A percentile compares a stretch with the other conserved stretches of the same genome.
Conservation (phyloP, 2,797 vertebrate genomes). For the Crocidura indochinensis region DNA sequence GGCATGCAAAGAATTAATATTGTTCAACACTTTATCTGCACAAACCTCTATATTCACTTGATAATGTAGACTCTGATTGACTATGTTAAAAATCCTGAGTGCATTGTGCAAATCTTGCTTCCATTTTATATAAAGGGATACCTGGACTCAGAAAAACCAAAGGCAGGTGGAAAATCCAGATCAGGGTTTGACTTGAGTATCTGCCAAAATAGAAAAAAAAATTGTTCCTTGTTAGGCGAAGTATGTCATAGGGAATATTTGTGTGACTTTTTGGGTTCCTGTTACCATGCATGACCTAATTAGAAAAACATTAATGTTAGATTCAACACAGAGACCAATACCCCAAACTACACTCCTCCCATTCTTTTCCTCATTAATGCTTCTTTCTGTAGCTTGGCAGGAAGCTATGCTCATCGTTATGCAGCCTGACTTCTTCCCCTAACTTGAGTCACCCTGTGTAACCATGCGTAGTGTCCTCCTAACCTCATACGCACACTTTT, state of each 20-base stretch:
- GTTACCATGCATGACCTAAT: no score
- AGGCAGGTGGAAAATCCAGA: not conserved
- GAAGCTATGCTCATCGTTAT: no score
- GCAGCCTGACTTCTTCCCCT: no score
- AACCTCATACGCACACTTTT: not conserved
- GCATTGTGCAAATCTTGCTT: not conserved
- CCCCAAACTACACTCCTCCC: no score
- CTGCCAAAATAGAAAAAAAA: not conserved
- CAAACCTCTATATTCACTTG: no score
- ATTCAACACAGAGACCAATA: no score
- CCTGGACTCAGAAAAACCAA: not conserved
- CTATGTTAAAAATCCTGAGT: not conserved
- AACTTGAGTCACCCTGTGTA: no score
- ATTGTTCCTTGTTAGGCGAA: constrained; percentile 25
- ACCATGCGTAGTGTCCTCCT: no score
- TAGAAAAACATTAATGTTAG: no score
- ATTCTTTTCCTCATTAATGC: not conserved
- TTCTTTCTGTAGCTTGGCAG: not conserved
- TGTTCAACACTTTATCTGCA: no score
- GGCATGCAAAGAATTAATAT: not conserved
- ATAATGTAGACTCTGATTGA: no score
- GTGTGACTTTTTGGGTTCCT: not conserved
- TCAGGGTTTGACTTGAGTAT: constrained; percentile 34
- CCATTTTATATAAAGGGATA: not conserved
- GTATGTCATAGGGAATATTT: not conserved